Base-by-base conservation (phyloP, 2,888 invertebrate species). In the Poecilobothrus nobilitatus region DNA sequence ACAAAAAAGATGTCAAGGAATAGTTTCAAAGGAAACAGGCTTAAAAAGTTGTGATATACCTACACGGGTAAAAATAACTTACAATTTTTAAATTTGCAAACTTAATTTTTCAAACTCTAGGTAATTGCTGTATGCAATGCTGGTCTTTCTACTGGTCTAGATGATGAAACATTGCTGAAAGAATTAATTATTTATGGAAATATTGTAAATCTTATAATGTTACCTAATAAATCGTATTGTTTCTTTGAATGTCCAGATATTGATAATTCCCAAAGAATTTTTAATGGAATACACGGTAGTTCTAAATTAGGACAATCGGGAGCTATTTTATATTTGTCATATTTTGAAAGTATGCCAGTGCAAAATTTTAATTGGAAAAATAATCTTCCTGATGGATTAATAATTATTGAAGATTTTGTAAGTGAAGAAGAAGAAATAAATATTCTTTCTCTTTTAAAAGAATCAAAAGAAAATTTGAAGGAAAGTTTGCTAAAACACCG, bases 151-250 rank as follows among this genome's bases (percentile, higher is more conserved):
- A 93, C 91, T 73, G 92, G 93, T 7, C 83, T 94, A 27, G 84
- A 86, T 7, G 87, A 90, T 77, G 88, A 89, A 75, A 78, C 82
- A 66, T 76, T 95, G 12, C 76, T 87, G 7, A 77, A 84, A 63
- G 78, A 86, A 7, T 85, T 88, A 68, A 76, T 81, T 6, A 76
- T 83, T 68, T 83, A 83, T 78, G 86, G 89, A 1, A 70, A 76
- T 27, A 77, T 90, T 2, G 84, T 86, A 22, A 85, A 87, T 66
- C 84, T 92, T 61, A 79, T 88, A 53, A 88, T 94, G 84, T 79
- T 91, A 71, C 89, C 90, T 22, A 88, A 89, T 69, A 94, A 94
- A 82, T 91, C 94, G 0, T 91, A 92, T 77, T 89, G 91, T 66
- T 94, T 93, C 79, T 76, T 95, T 7, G 82, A 85, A 53, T 94